phyloP scores from a whole-genome alignment of 2,888 invertebrate species.

The Habroteleia sp. region DNA sequence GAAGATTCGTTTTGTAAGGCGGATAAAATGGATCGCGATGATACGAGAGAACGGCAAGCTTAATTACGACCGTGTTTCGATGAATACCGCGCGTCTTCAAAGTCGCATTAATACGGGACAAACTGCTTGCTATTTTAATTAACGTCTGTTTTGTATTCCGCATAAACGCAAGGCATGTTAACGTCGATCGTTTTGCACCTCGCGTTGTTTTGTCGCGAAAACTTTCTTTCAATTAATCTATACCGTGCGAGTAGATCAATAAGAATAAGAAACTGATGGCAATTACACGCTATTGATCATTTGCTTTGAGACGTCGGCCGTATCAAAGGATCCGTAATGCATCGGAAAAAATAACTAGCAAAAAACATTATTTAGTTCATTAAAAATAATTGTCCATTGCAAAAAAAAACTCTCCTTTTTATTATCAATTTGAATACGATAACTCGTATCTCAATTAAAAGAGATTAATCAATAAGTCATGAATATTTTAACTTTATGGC shows the following conservation, averaged over 20 bases:
- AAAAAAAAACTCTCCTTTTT: background rate
- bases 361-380: constrained; percentile 17
- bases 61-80: constrained; percentile 72
- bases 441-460: background rate
- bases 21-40: constrained; percentile 49
- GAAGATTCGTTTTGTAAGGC: constrained; percentile 9
- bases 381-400: constrained; percentile 15
- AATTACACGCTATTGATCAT: constrained; percentile 66
- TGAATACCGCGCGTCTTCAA: constrained; percentile 75
- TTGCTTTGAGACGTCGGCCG: constrained; percentile 35
- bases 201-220: constrained; percentile 55
- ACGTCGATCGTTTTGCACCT: constrained; percentile 62
- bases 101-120: constrained; percentile 75
- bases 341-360: constrained; percentile 11
- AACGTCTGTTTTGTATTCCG: constrained; percentile 68
- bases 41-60: constrained; percentile 64
- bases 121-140: constrained; percentile 78
- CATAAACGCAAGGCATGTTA: constrained; percentile 45
- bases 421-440: constrained; percentile 2
- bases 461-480: too few species aligned
- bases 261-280: constrained; percentile 62
- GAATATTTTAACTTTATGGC: constrained; percentile 1
- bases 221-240: constrained; percentile 63
- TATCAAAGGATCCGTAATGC: constrained; percentile 28
- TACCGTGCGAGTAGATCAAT: constrained; percentile 57